Evolutionary conservation across 2,113 vertebrate genomes (phyloP).

Genomic region (Galeopterus variegatus): DNA sequence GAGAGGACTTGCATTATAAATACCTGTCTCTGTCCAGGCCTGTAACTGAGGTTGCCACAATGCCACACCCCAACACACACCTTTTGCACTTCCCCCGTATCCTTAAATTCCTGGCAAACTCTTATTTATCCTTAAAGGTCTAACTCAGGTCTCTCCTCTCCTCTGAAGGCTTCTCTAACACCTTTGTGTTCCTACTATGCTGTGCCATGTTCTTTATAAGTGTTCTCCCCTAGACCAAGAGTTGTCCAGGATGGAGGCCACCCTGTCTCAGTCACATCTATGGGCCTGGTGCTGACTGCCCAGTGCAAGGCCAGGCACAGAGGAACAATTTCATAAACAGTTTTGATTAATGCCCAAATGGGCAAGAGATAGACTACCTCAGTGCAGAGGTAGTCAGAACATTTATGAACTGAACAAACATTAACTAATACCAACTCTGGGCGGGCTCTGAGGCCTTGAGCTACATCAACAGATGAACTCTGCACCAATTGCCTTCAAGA

Average conservation of each 20-base stretch:
- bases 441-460: neutral
- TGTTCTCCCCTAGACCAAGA: neutral
- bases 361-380: neutral
- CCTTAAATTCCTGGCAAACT: conserved; percentile 30
- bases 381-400: neutral
- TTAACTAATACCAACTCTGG: neutral
- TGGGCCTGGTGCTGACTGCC: neutral
- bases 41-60: neutral
- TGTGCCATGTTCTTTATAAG: neutral
- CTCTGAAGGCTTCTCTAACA: neutral
- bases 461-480: neutral
- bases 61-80: neutral
- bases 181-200: neutral
- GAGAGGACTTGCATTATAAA: neutral
- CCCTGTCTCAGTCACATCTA: neutral
- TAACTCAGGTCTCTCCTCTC: neutral
- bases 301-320: neutral
- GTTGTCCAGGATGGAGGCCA: neutral
- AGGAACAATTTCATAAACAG: neutral
- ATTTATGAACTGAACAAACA: conserved; percentile 39
- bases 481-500: neutral
- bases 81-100: neutral
- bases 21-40: neutral
- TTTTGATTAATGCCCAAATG: neutral
- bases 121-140: neutral